Base-by-base conservation (phyloP, 2,113 vertebrate species). In the Corapipo altera region DNA sequence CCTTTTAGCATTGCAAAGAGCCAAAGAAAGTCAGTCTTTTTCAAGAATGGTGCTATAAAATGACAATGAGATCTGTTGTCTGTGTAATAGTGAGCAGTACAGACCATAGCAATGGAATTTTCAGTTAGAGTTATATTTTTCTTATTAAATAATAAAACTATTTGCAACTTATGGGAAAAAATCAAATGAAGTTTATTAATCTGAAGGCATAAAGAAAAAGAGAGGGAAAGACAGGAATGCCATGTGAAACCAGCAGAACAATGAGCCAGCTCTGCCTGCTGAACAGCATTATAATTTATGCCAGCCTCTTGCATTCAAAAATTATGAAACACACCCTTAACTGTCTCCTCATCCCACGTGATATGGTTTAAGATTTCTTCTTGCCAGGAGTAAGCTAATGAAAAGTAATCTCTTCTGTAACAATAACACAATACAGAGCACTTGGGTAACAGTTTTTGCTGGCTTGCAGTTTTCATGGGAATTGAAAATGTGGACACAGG, bases 241-340 rank as follows among this genome's bases (percentile, higher is more conserved):
- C 9, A 4, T 67, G 30, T 48, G 81, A 87, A 91, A 94, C 15
- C 37, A 95, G 46, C 24, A 72, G 67, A 85, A 93, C 62, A 93
- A 70, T 62, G 62, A 89, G 54, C 24, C 2, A 2, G 26, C 70
- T 79, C 82, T 94, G 57, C 65, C 57, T 4, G 5, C 73, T 37
- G 27, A 91, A 78, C 55, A 46, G 64, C 9, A 5, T 59, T 51
- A 9, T 49, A 15, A 43, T 75, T 88, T 58, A 79, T 85, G 64
- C 49, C 58, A 66, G 46, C 39, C 15, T 82, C 89, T 69, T 49
- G 48, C 54, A 83, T 94, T 96, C 85, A 85, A 87, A 92, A 91
- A 74, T 82, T 79, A 93, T 80, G 91, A 96, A 54, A 91, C 78
- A 89, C 37, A 30, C 37, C 30, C 91, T 93, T 89, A 67, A 65